These are phyloP conservation scores for Microtus ochrogaster DNA, from an alignment of 2,113 vertebrate species.

Conservation along the genomic window DNA sequence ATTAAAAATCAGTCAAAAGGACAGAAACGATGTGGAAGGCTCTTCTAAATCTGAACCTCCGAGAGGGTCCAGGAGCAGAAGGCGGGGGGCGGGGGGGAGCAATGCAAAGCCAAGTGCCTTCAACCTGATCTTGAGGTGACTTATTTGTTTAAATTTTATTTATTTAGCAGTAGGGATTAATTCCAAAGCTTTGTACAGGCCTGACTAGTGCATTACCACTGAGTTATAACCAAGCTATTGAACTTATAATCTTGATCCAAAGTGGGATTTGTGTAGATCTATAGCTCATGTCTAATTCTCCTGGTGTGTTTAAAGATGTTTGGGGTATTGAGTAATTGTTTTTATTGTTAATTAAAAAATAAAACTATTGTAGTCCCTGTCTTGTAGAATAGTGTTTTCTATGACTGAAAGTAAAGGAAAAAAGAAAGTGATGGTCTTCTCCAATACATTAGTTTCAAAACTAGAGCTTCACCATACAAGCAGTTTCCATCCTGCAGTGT, in stretches of 20 bases:
- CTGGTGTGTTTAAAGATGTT: not conserved
- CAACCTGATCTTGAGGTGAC: not conserved
- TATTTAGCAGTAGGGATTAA: not conserved
- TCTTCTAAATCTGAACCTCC: not conserved
- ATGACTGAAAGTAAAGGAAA: not conserved
- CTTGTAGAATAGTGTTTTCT: slow-evolving; percentile 17
- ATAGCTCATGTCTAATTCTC: slow-evolving; percentile 46
- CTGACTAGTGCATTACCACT: not conserved
- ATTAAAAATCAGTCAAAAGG: slow-evolving; percentile 66
- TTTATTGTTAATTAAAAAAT: not conserved
- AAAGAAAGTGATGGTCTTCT: not conserved
- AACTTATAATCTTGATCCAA: slow-evolving; percentile 66
- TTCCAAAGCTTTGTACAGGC: not conserved
- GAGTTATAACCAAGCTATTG: not conserved
- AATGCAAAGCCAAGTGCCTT: not conserved
- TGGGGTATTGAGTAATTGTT: not conserved
- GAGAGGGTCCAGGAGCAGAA: not conserved
- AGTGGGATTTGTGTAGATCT: slow-evolving; percentile 52
- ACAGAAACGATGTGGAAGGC: not conserved
- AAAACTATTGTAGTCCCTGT: not conserved
- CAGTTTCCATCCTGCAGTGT: not conserved
- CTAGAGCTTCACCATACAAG: not conserved
- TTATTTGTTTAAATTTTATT: not conserved
- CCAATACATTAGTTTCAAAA: slow-evolving; percentile 20
- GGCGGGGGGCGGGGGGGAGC: not conserved